Evolutionary conservation across 2,113 vertebrate genomes (phyloP), one percentile per base, ranked within the genome.

Genomic region (Damaliscus lunatus): DNA sequence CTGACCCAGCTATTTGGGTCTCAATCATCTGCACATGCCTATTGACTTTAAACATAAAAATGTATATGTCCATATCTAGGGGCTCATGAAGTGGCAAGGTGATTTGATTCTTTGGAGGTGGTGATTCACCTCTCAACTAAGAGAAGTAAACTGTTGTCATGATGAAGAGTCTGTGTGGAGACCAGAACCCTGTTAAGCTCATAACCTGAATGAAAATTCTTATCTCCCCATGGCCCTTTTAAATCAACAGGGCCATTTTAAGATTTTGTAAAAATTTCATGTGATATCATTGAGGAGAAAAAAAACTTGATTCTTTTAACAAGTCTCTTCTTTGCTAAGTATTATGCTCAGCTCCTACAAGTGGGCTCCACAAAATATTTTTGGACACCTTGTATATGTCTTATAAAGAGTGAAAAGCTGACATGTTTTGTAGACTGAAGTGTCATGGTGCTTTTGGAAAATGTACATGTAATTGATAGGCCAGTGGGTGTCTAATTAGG

Each of bases 231-330:
- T 53, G 88, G 2, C 7, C 5, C 36, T 78, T 97, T 96, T 93
- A 93, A 98, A 92, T 82, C 15, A 64, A 53, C 1, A n/a, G 50
- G 5, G 82, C 33, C 0, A 2, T 19, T 97, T 91, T 67, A 55
- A 84, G 21, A 21, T 59, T 91, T 71, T 94, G 19, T 91, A 14
- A 55, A 83, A 55, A 48, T 91, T 86, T 88, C 31, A 91, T 82
- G 8, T 83, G 13, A 52, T 96, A 64, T 60, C 59, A n/a, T 96
- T 96, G 50, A 31, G 36, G 52, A 96, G 50, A 50, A 94, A 94
- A 94, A 95, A 95, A 95, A 62, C 55, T 21, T 96, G 90, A 67
- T 17, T 96, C 13, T 16, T 97, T 97, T 94, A 88, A 36, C 7
- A 40, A 55, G 5, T 93, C 55, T 89, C 4, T 91, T 93, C n/a